A percentile compares a stretch with the other conserved stretches of the same genome.
Evolutionary conservation across 1,140 invertebrate genomes (phyloP).

Genomic region (Palaemon carinicauda): DNA sequence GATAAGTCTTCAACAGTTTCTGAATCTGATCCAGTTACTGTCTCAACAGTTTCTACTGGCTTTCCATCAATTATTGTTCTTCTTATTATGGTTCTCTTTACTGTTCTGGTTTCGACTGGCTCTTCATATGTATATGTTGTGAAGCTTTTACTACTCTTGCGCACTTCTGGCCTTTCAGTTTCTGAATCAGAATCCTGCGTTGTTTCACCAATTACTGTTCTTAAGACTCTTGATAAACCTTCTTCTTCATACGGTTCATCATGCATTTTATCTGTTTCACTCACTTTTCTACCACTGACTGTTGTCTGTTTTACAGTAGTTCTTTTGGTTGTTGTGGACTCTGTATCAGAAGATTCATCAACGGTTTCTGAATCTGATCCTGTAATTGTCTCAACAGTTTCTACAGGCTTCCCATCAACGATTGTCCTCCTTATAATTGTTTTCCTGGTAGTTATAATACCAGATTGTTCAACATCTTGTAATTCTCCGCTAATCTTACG

Average conservation of each 20-base stretch:
- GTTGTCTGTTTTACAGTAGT: conserved; percentile 9
- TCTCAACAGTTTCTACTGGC: neutral
- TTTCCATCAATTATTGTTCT: neutral
- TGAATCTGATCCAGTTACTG: neutral
- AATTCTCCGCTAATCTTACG: neutral
- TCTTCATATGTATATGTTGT: neutral
- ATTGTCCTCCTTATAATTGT: neutral
- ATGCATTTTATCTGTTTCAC: too few species aligned
- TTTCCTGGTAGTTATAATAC: neutral
- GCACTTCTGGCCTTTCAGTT: too few species aligned
- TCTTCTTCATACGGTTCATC: too few species aligned
- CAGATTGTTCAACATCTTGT: neutral
- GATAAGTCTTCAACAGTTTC: neutral
- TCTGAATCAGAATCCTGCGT: too few species aligned
- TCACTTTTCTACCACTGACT: conserved; percentile 7
- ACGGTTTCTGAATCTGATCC: neutral
- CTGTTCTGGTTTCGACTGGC: neutral
- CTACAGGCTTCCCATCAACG: neutral
- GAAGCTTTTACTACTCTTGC: too few species aligned
- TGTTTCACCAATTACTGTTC: too few species aligned
- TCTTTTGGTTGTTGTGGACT: neutral
- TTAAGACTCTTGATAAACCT: too few species aligned
- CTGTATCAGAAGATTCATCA: neutral
- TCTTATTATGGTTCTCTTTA: conserved; percentile 2
- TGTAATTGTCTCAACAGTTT: too few species aligned